phyloP scores from a whole-genome alignment of 1,140 invertebrate genomes.

The Apis mellifera region Amel_HAv3.1 CM009935.2:4639501-4640000 shows the following conservation, averaged over 20 bases:
- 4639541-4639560: conserved; percentile 64
- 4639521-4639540: conserved; percentile 25
- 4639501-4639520: conserved; percentile 5
- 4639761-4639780: background rate
- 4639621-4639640: conserved; percentile 51
- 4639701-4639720: too few species aligned
- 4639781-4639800: background rate
- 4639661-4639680: conserved; percentile 6
- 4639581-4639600: conserved; percentile 67
- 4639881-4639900: conserved; percentile 35
- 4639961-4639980: background rate
- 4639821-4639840: conserved; percentile 2
- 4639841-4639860: conserved; percentile 24
- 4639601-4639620: conserved; percentile 51
- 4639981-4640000: conserved; percentile 38
- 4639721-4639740: conserved; percentile 10
- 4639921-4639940: conserved; percentile 42
- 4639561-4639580: conserved; percentile 51
- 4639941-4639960: background rate
- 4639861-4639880: background rate
- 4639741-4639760: background rate
- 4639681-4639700: too few species aligned
- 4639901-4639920: conserved; percentile 36
- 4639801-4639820: conserved; percentile 10
- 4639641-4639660: too few species aligned